A percentile compares a stretch with the other conserved stretches of the same genome.
Evolutionary conservation across 2,888 invertebrate species (phyloP).

Genomic region (Trichopria drosophilae): DNA sequence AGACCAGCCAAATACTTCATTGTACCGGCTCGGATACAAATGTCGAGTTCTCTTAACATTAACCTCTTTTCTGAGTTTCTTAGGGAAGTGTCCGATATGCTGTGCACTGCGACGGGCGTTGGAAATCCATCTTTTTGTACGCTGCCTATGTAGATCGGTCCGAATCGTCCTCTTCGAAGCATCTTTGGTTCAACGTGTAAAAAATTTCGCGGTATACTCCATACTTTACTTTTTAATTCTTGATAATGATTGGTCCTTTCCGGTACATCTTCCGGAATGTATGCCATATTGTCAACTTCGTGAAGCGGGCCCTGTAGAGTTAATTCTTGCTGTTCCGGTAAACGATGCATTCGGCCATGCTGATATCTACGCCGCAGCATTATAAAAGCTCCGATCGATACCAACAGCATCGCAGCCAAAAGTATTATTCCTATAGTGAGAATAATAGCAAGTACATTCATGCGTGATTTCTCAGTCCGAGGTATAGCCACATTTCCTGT

Average conservation of each 20-base stretch:
- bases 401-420: conserved; percentile 67
- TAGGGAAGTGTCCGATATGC: conserved; percentile 65
- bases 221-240: conserved; percentile 74
- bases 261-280: conserved; percentile 71
- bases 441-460: conserved; percentile 46
- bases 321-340: conserved; percentile 68
- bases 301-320: conserved; percentile 79
- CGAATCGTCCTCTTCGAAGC: conserved; percentile 76
- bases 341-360: conserved; percentile 57
- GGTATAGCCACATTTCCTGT: conserved; percentile 32
- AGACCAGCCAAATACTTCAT: conserved; percentile 75
- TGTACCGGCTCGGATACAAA: conserved; percentile 69
- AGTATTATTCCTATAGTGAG: conserved; percentile 73
- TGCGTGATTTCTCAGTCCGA: too few species aligned
- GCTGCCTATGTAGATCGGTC: conserved; percentile 73
- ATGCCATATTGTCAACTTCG: conserved; percentile 80
- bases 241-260: conserved; percentile 72
- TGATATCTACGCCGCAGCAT: conserved; percentile 59
- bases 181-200: conserved; percentile 72
- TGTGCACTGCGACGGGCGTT: conserved; percentile 67
- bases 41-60: conserved; percentile 73
- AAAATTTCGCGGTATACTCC: conserved; percentile 73
- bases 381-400: conserved; percentile 67
- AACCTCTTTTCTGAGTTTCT: conserved; percentile 62
- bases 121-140: conserved; percentile 66